phyloP scores from a whole-genome alignment of 2,888 invertebrate genomes.

The Trissolcus brochymenae region DNA sequence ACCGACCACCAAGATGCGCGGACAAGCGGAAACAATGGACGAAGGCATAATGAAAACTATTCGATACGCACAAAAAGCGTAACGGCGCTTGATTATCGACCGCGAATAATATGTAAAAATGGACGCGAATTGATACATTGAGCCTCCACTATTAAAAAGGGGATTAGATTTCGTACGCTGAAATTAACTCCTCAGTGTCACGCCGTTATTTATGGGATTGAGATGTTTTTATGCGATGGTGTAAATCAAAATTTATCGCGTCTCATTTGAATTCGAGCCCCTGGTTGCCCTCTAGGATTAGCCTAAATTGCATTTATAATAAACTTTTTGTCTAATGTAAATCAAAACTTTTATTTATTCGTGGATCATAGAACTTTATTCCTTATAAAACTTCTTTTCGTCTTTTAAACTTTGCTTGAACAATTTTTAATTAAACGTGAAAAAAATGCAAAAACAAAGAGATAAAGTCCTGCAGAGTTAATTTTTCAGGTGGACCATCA shows the following conservation, averaged over 20 bases:
- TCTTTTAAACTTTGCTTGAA: too few relatives aligned
- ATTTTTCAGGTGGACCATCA: not conserved
- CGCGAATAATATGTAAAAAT: conserved; percentile 38
- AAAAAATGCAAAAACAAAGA: too few relatives aligned
- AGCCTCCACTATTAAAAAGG: conserved; percentile 16
- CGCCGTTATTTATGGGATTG: conserved; percentile 11
- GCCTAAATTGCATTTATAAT: conserved; percentile 1
- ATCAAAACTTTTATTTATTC: not conserved
- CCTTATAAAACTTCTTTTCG: not conserved
- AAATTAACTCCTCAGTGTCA: conserved; percentile 31
- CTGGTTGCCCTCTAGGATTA: not conserved
- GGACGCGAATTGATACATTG: conserved; percentile 37
- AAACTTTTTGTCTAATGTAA: not conserved
- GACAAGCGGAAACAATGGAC: conserved; percentile 60
- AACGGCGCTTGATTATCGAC: conserved; percentile 45
- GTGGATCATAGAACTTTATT: not conserved
- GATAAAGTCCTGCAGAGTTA: not conserved
- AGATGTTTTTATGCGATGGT: conserved; percentile 1
- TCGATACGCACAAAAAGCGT: conserved; percentile 58
- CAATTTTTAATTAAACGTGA: too few relatives aligned
- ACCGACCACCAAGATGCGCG: conserved; percentile 59
- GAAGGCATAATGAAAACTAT: conserved; percentile 54
- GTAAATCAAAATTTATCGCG: conserved; percentile 3
- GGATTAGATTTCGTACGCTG: conserved; percentile 5
- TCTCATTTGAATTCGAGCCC: conserved; percentile 3